A percentile compares a stretch with the other conserved stretches of the same genome.
These are phyloP conservation scores for Boloria euphrosyne DNA, from an alignment of 2,888 invertebrate genomes.

Conservation along the genomic window DNA sequence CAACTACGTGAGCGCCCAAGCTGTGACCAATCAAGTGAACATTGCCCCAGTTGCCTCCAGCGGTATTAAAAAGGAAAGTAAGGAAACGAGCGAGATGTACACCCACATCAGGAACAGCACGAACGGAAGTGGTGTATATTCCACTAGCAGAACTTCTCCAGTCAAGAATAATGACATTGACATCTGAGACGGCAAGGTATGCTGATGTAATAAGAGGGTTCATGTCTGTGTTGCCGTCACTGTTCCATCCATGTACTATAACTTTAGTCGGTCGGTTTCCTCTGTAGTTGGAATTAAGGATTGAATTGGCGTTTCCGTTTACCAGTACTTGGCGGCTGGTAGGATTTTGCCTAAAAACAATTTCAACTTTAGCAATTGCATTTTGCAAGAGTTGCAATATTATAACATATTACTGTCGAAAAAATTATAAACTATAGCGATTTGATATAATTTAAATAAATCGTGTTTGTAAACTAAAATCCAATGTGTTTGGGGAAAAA, in stretches of 20 bases:
- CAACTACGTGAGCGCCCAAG: conserved; percentile 65
- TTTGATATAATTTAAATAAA: too few species aligned
- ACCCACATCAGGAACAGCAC: conserved; percentile 57
- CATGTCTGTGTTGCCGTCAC: conserved; percentile 45
- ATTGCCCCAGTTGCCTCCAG: conserved; percentile 63
- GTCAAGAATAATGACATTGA: conserved; percentile 65
- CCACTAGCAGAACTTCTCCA: conserved; percentile 55
- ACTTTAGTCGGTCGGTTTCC: conserved; percentile 46
- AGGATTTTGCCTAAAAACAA: conserved; percentile 49
- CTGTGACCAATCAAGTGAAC: conserved; percentile 62
- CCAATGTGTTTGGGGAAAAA: too few species aligned
- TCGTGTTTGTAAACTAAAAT: too few species aligned
- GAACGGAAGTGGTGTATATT: conserved; percentile 49
- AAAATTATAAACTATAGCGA: too few species aligned
- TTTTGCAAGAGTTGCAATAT: too few species aligned
- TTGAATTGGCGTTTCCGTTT: conserved; percentile 48
- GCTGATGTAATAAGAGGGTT: conserved; percentile 51
- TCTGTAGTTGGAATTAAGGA: conserved; percentile 51
- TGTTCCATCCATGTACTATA: conserved; percentile 50
- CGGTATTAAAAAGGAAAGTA: conserved; percentile 56
- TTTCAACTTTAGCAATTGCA: too few species aligned
- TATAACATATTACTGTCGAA: too few species aligned
- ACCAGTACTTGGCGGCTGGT: conserved; percentile 48
- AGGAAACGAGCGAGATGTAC: conserved; percentile 61
- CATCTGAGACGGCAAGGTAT: conserved; percentile 47